Conservation (phyloP, 1,140 invertebrate genomes). For the Condylostylus longicornis region DNA sequence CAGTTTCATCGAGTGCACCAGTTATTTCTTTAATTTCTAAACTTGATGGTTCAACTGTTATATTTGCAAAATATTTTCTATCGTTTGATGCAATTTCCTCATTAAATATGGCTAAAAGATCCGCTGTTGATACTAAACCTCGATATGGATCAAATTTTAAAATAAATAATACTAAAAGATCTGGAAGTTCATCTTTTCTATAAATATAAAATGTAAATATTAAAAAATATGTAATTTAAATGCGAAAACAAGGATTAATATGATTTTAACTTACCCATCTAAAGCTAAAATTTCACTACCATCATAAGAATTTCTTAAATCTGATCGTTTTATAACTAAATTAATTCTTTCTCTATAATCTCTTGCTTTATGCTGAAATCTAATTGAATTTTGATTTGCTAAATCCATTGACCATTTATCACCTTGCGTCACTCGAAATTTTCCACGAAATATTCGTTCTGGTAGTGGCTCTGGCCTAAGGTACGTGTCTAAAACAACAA, state of each 20-base stretch:
- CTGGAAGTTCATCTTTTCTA: constrained; percentile 12
- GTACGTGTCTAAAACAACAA: constrained; percentile 53
- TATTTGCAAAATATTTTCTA: constrained; percentile 41
- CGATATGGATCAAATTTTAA: constrained; percentile 47
- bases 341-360: constrained; percentile 59
- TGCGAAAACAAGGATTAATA: background rate
- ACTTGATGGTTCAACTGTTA: constrained; percentile 49
- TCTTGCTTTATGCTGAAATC: constrained; percentile 48
- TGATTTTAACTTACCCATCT: constrained; percentile 49
- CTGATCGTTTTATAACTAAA: constrained; percentile 55
- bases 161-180: constrained; percentile 57
- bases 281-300: constrained; percentile 34
- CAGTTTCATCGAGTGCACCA: constrained; percentile 23
- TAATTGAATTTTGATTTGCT: constrained; percentile 46
- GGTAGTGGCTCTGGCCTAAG: constrained; percentile 55
- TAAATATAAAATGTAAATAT: constrained; percentile 2
- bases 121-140: constrained; percentile 26
- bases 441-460: constrained; percentile 64
- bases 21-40: constrained; percentile 46
- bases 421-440: constrained; percentile 50
- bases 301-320: constrained; percentile 34
- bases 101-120: constrained; percentile 23
- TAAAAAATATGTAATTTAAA: no score
- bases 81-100: constrained; percentile 26
- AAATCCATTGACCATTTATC: constrained; percentile 48